Evolutionary conservation across 2,797 vertebrate genomes (phyloP).

Genomic region (Trematomus bernacchii): DNA sequence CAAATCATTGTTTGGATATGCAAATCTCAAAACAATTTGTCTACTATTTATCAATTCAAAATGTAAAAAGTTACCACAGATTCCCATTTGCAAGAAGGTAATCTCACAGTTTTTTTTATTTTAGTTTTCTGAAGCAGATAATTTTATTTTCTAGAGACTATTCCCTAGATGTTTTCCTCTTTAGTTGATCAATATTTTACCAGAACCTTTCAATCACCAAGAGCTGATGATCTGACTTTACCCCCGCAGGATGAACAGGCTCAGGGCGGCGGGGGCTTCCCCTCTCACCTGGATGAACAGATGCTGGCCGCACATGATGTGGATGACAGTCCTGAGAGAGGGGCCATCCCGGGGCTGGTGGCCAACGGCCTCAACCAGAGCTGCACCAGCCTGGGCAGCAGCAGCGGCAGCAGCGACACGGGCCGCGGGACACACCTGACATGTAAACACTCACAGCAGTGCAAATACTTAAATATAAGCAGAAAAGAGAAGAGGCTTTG

Average conservation of each 20-base stretch:
- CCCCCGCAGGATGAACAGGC: conserved; percentile 87
- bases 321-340: conserved; percentile 81
- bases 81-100: too few relatives aligned
- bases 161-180: too few relatives aligned
- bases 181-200: too few relatives aligned
- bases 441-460: conserved; percentile 76
- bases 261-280: conserved; percentile 86
- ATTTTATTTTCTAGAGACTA: too few relatives aligned
- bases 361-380: conserved; percentile 92
- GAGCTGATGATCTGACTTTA: background rate
- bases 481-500: background rate
- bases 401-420: conserved; percentile 92
- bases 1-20: too few relatives aligned
- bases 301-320: conserved; percentile 78
- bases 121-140: too few relatives aligned
- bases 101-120: too few relatives aligned
- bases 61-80: too few relatives aligned
- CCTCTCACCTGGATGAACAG: conserved; percentile 89
- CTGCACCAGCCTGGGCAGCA: conserved; percentile 94
- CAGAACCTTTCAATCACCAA: too few relatives aligned
- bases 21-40: too few relatives aligned
- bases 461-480: background rate
- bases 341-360: conserved; percentile 81
- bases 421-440: conserved; percentile 86
- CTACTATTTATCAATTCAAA: too few relatives aligned